These are phyloP conservation scores for Ashinkailepas kermadecensis DNA, from an alignment of 2,888 invertebrate species.

Conservation along the genomic window DNA sequence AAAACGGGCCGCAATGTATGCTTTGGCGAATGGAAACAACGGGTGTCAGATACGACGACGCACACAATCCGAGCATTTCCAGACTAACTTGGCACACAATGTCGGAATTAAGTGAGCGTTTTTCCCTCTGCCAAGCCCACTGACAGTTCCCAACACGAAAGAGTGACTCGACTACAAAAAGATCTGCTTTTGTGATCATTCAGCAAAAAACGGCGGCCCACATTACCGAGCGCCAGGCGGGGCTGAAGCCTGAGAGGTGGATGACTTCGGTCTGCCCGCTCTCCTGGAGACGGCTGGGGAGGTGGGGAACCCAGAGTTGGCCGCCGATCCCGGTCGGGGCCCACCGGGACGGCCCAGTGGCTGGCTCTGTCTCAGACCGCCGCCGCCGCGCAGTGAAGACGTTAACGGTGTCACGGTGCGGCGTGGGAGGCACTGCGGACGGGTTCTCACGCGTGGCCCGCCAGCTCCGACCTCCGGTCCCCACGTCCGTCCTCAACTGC, in stretches of 20 bases:
- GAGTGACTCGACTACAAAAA: not conserved
- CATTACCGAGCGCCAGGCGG: not conserved
- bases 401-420: too few relatives aligned
- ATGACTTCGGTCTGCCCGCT: too few relatives aligned
- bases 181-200: not conserved
- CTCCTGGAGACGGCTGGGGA: too few relatives aligned
- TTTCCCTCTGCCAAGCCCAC: not conserved
- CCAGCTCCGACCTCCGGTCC: not conserved
- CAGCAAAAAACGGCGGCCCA: not conserved
- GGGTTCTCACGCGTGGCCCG: not conserved
- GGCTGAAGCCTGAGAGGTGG: not conserved
- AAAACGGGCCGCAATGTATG: too few relatives aligned
- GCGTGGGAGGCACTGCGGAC: not conserved
- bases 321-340: too few relatives aligned
- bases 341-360: too few relatives aligned
- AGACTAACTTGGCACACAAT: not conserved
- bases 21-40: too few relatives aligned
- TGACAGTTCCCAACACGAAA: not conserved
- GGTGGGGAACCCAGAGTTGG: too few relatives aligned
- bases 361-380: too few relatives aligned
- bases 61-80: not conserved
- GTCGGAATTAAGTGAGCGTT: not conserved
- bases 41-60: too few relatives aligned
- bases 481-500: too few relatives aligned
- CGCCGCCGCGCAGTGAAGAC: too few relatives aligned